Base-by-base conservation (phyloP, 23 tunicate species). In the Ascidia mentula region DNA sequence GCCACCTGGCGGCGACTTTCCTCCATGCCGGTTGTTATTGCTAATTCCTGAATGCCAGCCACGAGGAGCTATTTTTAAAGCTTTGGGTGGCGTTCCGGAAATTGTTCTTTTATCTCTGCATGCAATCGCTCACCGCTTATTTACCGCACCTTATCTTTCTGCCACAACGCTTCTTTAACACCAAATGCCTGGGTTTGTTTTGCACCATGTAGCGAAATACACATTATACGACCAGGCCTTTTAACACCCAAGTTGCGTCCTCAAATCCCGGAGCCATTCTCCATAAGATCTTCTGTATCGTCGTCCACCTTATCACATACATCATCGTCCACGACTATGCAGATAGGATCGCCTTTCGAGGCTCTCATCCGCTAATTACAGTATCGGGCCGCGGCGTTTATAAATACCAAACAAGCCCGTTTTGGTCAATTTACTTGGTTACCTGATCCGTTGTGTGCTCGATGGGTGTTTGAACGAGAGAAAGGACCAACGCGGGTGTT, bases 331-430 rank as follows among this genome's bases (percentile, higher is more conserved):
- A 28, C 65, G 22, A 53, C 28, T 53, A 28, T 3, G 24, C 22
- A 53, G 65, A 53, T 53, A 53, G 65, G 65, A 53, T 53, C 65
- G 65, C 65, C 7, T 20, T 53, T 26, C 28, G 28, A 26, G 22
- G 65, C 65, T 53, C 13, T 53, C 65, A 53, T 53, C 65, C 65
- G 65, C 65, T 53, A 53, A 53, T 53, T 53, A 53, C 65, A 53
- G 65, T 53, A 53, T 53, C 65, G 65, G 4, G 28, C 65, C 65
- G 65, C 65, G 22, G 65, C 65, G 13, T 53, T 53, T 53, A 53
- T 53, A 53, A 53, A 53, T 53, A 53, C 65, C 65, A 53, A 53
- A 53, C 65, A 53, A 53, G 65, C 65, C 22, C 24, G 65, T 28
- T 9, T 53, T 53, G 65, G 65, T 53, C 65, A 6, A 53, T 9